phyloP scores from a whole-genome alignment of 1,140 invertebrate species.

The Lysiphlebus fabarum region DNA sequence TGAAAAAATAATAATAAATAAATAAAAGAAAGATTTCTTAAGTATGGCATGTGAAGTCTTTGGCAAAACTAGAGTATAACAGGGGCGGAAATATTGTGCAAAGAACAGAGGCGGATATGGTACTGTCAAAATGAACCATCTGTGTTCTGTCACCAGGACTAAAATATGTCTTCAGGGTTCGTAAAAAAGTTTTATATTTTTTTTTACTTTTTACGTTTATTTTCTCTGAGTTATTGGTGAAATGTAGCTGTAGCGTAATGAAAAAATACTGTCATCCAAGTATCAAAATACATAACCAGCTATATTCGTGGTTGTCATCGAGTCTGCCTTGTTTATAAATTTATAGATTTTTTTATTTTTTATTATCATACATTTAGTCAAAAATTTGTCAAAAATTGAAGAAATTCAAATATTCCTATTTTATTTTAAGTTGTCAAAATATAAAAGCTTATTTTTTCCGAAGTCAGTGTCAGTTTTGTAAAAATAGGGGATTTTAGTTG shows the following conservation, averaged over 20 bases:
- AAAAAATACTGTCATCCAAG: slow-evolving; percentile 31
- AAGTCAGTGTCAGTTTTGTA: too few relatives aligned
- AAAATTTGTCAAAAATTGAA: too few relatives aligned
- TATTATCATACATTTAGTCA: too few relatives aligned
- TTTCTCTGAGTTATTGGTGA: slow-evolving; percentile 30
- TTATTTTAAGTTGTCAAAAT: background rate
- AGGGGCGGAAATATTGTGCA: slow-evolving; percentile 2
- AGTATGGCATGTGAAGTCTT: slow-evolving; percentile 8
- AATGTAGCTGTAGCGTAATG: slow-evolving; percentile 26
- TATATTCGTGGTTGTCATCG: slow-evolving; percentile 14
- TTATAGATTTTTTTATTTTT: slow-evolving; percentile 15
- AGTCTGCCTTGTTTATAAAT: slow-evolving; percentile 15
- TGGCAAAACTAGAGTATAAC: background rate
- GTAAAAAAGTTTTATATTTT: slow-evolving; percentile 22
- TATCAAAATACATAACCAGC: slow-evolving; percentile 19
- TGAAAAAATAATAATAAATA: slow-evolving; percentile 4
- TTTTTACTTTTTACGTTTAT: too few relatives aligned
- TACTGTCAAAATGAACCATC: slow-evolving; percentile 33
- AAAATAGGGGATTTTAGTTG: too few relatives aligned
- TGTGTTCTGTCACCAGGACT: slow-evolving; percentile 30
- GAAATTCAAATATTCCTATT: too few relatives aligned
- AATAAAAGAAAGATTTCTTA: slow-evolving; percentile 16
- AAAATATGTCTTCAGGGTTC: slow-evolving; percentile 25
- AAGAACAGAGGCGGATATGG: slow-evolving; percentile 22
- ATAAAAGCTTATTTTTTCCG: background rate